Evolutionary conservation across 2,797 vertebrate genomes (phyloP).

Genomic region (Acomys russatus): DNA sequence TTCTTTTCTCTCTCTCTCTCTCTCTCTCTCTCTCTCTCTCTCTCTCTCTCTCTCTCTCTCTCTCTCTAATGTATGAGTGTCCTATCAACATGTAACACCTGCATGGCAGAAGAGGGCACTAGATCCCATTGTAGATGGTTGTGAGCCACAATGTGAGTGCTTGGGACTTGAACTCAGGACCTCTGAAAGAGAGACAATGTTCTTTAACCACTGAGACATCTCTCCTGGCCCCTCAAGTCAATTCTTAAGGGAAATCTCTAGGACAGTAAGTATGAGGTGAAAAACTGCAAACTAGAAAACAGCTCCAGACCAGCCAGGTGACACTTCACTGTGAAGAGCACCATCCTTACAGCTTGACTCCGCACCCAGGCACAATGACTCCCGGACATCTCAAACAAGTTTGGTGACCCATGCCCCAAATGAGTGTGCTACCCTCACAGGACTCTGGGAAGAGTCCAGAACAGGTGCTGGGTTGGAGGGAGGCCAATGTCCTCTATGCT

Average conservation of each 20-base stretch:
- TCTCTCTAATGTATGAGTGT: too few species aligned
- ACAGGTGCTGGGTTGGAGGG: neutral
- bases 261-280: neutral
- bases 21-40: too few species aligned
- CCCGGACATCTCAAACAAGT: neutral
- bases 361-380: accelerated
- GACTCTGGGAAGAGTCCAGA: neutral
- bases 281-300: neutral
- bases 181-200: too few species aligned
- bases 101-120: too few species aligned
- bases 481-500: neutral
- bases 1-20: too few species aligned
- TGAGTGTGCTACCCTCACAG: neutral
- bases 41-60: too few species aligned
- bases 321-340: neutral
- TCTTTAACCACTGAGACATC: too few species aligned
- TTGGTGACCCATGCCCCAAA: neutral
- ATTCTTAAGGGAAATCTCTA: neutral
- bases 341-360: neutral
- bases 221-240: too few species aligned
- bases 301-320: neutral
- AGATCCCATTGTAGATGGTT: too few species aligned
- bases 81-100: too few species aligned
- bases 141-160: too few species aligned
- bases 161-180: too few species aligned